phyloP scores from a whole-genome alignment of 2,113 vertebrate genomes.

The Ictidomys tridecemlineatus region DNA sequence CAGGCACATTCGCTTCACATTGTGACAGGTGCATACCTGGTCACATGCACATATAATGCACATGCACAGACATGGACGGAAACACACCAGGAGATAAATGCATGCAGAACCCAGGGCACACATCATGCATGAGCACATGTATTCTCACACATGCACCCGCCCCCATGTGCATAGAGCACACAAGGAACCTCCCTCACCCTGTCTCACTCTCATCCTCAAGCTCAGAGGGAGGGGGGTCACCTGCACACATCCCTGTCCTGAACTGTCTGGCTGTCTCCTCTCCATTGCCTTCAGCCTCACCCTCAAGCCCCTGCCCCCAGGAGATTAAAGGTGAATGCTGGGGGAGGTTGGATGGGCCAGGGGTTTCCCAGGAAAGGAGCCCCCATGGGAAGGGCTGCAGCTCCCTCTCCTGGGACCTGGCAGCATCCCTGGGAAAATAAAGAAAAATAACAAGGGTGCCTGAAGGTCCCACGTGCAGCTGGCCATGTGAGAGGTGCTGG shows the following conservation, averaged over 20 bases:
- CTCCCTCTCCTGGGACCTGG: conserved; percentile 63
- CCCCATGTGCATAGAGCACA: conserved; percentile 10
- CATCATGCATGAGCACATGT: neutral
- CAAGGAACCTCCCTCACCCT: neutral
- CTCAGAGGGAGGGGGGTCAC: neutral
- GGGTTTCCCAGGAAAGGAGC: neutral
- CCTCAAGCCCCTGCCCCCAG: neutral
- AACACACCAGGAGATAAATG: neutral
- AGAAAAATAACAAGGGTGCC: conserved; percentile 53
- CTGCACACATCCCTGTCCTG: neutral
- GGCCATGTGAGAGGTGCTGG: conserved; percentile 66
- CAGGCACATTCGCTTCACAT: neutral
- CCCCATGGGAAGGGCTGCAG: conserved; percentile 21
- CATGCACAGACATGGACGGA: neutral
- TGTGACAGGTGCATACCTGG: conserved; percentile 47
- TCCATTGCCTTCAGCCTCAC: neutral
- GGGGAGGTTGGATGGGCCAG: neutral
- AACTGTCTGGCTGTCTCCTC: neutral
- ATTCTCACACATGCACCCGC: neutral
- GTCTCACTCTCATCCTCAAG: neutral
- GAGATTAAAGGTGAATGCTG: conserved; percentile 38
- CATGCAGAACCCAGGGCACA: conserved; percentile 6
- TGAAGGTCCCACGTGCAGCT: conserved; percentile 71
- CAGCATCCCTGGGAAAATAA: conserved; percentile 22
- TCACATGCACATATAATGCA: conserved; percentile 37